Percentiles rank a stretch among this genome's conserved stretches.
These are phyloP conservation scores for Pachyseris speciosa DNA, from an alignment of 64 coral and sea anemone genomes.

Conservation along the genomic window DNA sequence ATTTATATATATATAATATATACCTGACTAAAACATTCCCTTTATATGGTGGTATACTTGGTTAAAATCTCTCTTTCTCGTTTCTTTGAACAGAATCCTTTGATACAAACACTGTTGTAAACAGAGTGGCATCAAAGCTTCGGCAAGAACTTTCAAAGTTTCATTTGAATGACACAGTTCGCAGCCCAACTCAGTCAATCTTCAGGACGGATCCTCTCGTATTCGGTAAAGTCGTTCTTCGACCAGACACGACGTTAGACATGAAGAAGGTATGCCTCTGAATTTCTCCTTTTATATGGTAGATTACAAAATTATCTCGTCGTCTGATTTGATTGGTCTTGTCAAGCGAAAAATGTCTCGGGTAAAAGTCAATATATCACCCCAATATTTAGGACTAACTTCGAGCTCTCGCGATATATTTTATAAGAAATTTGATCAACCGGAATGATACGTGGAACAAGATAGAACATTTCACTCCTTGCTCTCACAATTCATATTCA, in stretches of 20 bases:
- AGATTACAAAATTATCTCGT: not conserved
- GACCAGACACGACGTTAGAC: slow-evolving; percentile 37
- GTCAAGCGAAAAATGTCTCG: too few relatives aligned
- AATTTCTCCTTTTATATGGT: not conserved
- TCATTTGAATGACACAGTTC: not conserved
- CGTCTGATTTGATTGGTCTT: too few relatives aligned
- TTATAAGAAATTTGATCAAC: too few relatives aligned
- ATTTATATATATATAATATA: too few relatives aligned
- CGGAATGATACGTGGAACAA: too few relatives aligned
- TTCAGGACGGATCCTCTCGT: slow-evolving; percentile 6
- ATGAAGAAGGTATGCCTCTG: not conserved
- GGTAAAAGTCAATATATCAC: too few relatives aligned
- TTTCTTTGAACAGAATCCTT: not conserved
- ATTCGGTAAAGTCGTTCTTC: slow-evolving; percentile 29
- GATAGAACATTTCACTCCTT: too few relatives aligned
- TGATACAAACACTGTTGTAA: slow-evolving; percentile 8
- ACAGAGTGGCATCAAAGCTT: slow-evolving; percentile 30
- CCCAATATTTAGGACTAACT: too few relatives aligned
- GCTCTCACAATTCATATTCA: too few relatives aligned
- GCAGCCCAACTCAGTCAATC: not conserved
- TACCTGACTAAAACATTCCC: not conserved
- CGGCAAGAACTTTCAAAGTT: slow-evolving; percentile 27
- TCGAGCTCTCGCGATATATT: too few relatives aligned
- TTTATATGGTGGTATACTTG: not conserved
- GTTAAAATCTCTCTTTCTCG: too few relatives aligned